A percentile compares a stretch with the other conserved stretches of the same genome.
These are phyloP conservation scores for Amiota mariae DNA, from an alignment of 2,888 invertebrate species.

Conservation along the genomic window DNA sequence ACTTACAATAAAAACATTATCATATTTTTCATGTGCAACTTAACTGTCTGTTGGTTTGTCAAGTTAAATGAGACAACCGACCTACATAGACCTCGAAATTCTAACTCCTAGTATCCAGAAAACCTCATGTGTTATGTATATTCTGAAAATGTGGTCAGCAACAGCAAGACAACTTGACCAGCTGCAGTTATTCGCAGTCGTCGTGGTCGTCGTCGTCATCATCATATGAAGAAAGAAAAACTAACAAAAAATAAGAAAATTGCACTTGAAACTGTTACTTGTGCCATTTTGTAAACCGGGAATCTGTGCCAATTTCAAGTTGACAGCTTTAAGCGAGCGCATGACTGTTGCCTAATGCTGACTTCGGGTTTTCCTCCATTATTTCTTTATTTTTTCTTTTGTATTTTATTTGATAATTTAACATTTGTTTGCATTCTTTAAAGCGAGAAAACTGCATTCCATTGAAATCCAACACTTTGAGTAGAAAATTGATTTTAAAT, in stretches of 20 bases:
- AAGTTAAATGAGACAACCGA: background rate
- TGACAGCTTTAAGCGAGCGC: slow-evolving; percentile 25
- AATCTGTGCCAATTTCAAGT: slow-evolving; percentile 60
- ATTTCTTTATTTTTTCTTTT: background rate
- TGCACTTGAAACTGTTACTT: slow-evolving; percentile 58
- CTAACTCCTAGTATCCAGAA: background rate
- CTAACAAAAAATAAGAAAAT: slow-evolving; percentile 14
- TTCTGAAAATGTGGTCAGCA: slow-evolving; percentile 30
- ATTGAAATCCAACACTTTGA: background rate
- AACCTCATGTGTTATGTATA: slow-evolving; percentile 29
- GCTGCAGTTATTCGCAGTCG: background rate
- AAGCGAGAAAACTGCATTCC: background rate
- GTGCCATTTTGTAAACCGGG: slow-evolving; percentile 59
- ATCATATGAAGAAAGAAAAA: background rate
- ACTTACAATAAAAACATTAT: background rate
- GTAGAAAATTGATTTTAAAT: slow-evolving; percentile 6
- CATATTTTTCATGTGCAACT: background rate
- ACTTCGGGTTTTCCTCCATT: slow-evolving; percentile 28
- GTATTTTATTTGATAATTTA: background rate
- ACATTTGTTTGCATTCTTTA: slow-evolving; percentile 53
- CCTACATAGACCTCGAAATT: background rate
- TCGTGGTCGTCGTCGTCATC: background rate
- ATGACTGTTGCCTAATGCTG: slow-evolving; percentile 37
- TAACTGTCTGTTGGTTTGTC: slow-evolving; percentile 9
- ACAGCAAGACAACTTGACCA: slow-evolving; percentile 5